Evolutionary conservation across 2,113 vertebrate genomes (phyloP).

Genomic region (Rhea americana): DNA sequence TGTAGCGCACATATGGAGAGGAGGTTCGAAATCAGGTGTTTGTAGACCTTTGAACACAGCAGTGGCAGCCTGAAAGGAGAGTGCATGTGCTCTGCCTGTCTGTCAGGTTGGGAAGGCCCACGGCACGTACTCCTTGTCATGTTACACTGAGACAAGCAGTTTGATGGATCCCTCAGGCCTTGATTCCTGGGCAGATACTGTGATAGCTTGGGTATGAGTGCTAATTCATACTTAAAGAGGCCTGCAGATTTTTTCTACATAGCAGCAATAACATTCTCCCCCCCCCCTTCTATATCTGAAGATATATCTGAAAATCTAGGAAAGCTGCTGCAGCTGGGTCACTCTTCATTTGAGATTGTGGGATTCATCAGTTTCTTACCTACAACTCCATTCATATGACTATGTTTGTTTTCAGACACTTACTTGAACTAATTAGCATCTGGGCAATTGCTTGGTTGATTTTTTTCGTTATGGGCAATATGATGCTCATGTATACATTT

Average conservation of each 20-base stretch:
- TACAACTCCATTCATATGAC: conserved; percentile 27
- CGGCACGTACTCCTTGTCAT: not conserved
- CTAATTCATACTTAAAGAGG: not conserved
- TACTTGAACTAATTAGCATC: conserved; percentile 28
- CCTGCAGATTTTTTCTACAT: not conserved
- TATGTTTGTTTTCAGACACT: conserved; percentile 29
- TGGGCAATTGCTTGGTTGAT: not conserved
- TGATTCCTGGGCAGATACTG: not conserved
- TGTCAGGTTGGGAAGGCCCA: not conserved
- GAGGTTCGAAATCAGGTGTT: not conserved
- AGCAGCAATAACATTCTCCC: not conserved
- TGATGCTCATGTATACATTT: not conserved
- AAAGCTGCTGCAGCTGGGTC: not conserved
- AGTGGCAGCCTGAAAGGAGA: not conserved
- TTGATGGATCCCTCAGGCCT: not conserved
- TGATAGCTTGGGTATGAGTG: not conserved
- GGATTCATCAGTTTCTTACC: conserved; percentile 32
- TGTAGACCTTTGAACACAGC: not conserved
- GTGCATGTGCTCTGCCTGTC: not conserved
- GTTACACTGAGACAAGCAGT: not conserved
- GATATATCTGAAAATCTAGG: not conserved
- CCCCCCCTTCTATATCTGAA: not conserved
- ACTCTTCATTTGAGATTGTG: not conserved
- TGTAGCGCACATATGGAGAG: not conserved
- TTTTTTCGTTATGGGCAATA: conserved; percentile 20